Evolutionary conservation across 2,113 vertebrate genomes (phyloP), one percentile per base, ranked within the genome.

Genomic region (Hippocampus guttulatus): DNA sequence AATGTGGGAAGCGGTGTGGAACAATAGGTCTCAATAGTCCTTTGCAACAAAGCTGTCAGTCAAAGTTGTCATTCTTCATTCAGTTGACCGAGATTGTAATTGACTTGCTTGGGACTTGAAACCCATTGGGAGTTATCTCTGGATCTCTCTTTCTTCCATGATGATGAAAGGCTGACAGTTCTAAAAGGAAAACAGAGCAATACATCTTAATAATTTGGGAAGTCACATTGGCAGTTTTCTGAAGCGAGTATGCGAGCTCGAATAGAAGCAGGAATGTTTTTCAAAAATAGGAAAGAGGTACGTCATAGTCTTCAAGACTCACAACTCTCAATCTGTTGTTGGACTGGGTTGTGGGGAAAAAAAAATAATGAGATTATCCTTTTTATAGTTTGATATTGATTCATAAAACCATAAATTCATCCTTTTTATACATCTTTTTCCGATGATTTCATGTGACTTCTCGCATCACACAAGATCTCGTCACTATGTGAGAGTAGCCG

Each of bases 161-260:
- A 54, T 33, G 27, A 47, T 18, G 27, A 6, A 21, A 65, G 57
- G 55, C 27, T 5, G 47, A 73, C 21, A 74, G 16, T 75, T 73
- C 88, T 89, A 4, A 38, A 76, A 51, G 9, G 67, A 30, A 73
- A 63, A 81, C 9, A 78, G 55, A 69, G 68, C 18, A 76, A 54
- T 23, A 9, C 1, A 41, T n/a, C 25, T 70, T 66, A 58, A n/a
- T 55, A 20, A 47, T 70, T 61, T 30, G 23, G 14, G 25, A 40
- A 16, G 27, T 61, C 15, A 16, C 30, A 9, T 3, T 23, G 52
- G 21, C 52, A 55, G 5, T 55, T 55, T 55, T 55, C 52, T 54
- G 52, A 21, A 18, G 49, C 20, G 20, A 20, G 18, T 20, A 55
- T 55, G 21, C 14, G 21, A n/a, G 51, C 21, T 55, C 52, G 1